phyloP scores from a whole-genome alignment of 2,113 vertebrate species.

The Cercopithecus mona region DNA sequence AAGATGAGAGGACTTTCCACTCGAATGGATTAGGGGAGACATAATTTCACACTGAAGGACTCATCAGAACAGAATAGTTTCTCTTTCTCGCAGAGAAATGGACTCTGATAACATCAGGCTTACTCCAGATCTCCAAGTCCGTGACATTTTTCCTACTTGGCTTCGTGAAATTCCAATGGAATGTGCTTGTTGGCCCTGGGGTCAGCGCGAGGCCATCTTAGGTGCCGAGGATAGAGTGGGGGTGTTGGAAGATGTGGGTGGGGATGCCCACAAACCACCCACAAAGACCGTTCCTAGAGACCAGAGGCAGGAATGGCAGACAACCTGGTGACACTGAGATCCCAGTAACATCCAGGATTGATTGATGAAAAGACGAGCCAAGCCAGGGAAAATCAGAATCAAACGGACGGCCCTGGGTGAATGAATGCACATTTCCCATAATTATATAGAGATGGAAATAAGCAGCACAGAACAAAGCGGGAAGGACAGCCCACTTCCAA shows the following conservation, averaged over 20 bases:
- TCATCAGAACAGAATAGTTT: rapidly evolving
- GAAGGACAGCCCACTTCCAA: not conserved
- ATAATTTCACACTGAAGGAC: rapidly evolving
- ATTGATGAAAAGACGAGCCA: not conserved
- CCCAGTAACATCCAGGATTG: rapidly evolving
- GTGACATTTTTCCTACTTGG: rapidly evolving
- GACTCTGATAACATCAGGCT: rapidly evolving
- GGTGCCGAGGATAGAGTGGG: rapidly evolving
- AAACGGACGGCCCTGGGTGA: not conserved
- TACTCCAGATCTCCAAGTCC: not conserved
- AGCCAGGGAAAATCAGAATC: not conserved
- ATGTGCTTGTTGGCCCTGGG: rapidly evolving
- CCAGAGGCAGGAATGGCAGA: not conserved
- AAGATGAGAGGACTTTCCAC: rapidly evolving
- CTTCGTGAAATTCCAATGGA: rapidly evolving
- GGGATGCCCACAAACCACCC: rapidly evolving
- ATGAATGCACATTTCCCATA: not conserved
- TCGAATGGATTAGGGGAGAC: rapidly evolving
- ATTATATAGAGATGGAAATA: not conserved
- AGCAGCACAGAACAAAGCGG: not conserved
- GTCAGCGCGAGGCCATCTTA: rapidly evolving
- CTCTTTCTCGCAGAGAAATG: not conserved
- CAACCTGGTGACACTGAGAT: not conserved
- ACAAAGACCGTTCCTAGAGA: not conserved
- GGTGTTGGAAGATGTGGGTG: rapidly evolving